phyloP scores from a whole-genome alignment of 2,797 vertebrate genomes.

The Discoglossus pictus region DNA sequence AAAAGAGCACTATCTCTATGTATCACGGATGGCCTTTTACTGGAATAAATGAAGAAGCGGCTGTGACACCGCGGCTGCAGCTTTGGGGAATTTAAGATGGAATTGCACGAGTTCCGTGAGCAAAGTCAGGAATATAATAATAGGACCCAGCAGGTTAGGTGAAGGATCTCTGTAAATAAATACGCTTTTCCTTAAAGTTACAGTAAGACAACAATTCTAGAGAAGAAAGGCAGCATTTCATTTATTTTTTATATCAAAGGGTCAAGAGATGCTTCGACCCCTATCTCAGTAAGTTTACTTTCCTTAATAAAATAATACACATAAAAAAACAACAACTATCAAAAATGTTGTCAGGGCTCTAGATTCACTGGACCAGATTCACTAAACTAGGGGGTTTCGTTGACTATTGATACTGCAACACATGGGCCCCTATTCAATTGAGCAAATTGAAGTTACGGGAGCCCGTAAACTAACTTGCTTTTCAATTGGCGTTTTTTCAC shows the following conservation, averaged over 20 bases:
- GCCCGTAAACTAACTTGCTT: too few species aligned
- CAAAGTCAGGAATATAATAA: slow-evolving; percentile 16
- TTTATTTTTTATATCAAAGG: slow-evolving; percentile 8
- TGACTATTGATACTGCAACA: too few species aligned
- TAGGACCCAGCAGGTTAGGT: slow-evolving; percentile 4
- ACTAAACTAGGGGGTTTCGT: too few species aligned
- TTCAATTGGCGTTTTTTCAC: too few species aligned
- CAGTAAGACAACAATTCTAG: slow-evolving; percentile 4
- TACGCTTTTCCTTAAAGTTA: slow-evolving; percentile 12
- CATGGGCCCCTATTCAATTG: too few species aligned
- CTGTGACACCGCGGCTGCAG: not conserved
- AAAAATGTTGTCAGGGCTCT: too few species aligned
- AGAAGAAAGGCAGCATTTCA: slow-evolving; percentile 1
- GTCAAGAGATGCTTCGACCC: slow-evolving; percentile 12
- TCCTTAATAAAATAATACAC: slow-evolving; percentile 33
- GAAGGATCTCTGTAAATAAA: slow-evolving; percentile 16
- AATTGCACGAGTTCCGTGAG: slow-evolving; percentile 10
- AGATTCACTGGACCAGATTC: too few species aligned
- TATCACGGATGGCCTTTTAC: slow-evolving; percentile 3
- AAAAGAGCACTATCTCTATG: not conserved
- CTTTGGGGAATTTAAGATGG: slow-evolving; percentile 36
- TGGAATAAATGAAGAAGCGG: slow-evolving; percentile 22
- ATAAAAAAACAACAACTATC: not conserved
- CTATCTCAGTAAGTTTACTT: slow-evolving; percentile 10
- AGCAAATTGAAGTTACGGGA: too few species aligned